A percentile compares a stretch with the other conserved stretches of the same genome.
Conservation (phyloP, 2,797 vertebrate species). For the Melopsittacus undulatus region DNA sequence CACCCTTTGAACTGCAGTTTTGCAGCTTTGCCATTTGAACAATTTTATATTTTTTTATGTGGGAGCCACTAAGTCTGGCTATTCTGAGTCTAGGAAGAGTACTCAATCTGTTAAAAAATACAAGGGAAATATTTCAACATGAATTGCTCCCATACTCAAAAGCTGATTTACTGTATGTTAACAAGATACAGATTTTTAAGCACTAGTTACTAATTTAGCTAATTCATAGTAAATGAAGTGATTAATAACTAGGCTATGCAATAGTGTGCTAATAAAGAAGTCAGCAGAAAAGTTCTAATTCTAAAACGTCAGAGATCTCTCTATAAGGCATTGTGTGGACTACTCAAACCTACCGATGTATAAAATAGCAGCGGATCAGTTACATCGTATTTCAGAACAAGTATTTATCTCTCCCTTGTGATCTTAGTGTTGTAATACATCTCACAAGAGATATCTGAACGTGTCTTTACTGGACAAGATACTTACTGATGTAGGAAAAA, state of each 20-base stretch:
- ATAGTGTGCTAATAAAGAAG: background rate
- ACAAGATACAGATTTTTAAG: background rate
- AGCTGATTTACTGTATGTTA: background rate
- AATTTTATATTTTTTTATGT: conserved; percentile 6
- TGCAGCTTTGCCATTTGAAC: conserved; percentile 19
- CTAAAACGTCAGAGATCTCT: background rate
- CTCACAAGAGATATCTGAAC: background rate
- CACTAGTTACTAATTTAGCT: background rate
- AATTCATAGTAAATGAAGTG: background rate
- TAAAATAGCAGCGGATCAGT: background rate
- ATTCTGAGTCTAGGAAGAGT: conserved; percentile 21
- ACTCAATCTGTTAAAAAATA: background rate
- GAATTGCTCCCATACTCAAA: background rate
- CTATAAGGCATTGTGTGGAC: background rate
- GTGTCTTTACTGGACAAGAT: background rate
- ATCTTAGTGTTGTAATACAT: background rate
- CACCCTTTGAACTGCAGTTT: conserved; percentile 35
- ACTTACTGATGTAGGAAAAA: background rate
- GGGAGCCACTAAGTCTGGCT: conserved; percentile 40
- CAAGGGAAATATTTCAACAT: background rate
- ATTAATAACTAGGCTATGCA: background rate
- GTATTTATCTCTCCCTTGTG: background rate
- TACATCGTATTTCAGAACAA: background rate
- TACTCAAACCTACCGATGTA: background rate
- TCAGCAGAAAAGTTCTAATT: background rate